phyloP scores from a whole-genome alignment of 2,113 vertebrate species.

The Chionis minor region DNA sequence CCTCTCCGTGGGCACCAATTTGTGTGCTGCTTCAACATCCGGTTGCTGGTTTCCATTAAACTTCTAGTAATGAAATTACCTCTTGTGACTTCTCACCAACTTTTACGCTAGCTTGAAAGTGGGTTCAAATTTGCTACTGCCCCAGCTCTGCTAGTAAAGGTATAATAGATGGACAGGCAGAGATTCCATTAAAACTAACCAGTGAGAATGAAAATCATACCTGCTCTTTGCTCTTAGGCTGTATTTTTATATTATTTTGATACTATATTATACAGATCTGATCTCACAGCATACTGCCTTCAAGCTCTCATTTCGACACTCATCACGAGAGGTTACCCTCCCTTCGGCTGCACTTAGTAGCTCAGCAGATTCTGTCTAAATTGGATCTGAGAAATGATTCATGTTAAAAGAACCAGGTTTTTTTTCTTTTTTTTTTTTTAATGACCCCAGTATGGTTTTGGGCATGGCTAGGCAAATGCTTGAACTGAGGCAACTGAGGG shows the following conservation, averaged over 20 bases:
- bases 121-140: background rate
- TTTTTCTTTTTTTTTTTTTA: background rate
- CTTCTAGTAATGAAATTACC: slow-evolving; percentile 9
- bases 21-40: background rate
- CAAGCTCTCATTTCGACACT: slow-evolving; percentile 12
- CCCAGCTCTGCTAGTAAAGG: background rate
- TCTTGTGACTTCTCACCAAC: slow-evolving; percentile 17
- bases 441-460: background rate
- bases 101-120: background rate
- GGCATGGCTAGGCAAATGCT: background rate
- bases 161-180: background rate
- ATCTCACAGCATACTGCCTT: background rate
- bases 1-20: background rate
- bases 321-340: background rate
- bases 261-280: background rate
- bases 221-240: slow-evolving; percentile 8
- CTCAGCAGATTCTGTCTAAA: background rate
- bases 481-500: background rate
- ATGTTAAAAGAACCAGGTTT: background rate
- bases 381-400: background rate
- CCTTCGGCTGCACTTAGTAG: background rate
- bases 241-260: slow-evolving; percentile 20
- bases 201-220: background rate
- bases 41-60: slow-evolving; percentile 34
- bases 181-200: background rate